Base-by-base conservation (phyloP, 2,888 invertebrate species). In the Scaptomyza polygonia region DNA sequence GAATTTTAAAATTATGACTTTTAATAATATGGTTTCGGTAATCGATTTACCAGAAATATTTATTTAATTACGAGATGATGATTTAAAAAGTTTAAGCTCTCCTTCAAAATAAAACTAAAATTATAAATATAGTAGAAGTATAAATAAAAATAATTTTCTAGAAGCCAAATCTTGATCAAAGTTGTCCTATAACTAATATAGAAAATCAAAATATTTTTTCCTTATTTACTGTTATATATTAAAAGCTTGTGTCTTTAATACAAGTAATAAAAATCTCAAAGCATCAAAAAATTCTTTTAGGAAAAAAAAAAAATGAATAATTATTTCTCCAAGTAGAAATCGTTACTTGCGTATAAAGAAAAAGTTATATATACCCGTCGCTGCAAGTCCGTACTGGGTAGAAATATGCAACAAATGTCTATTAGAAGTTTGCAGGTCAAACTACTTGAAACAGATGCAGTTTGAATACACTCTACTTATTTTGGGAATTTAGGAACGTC, bases 401-500 rank as follows among this genome's bases (percentile, higher is more conserved):
- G 27, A 14, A 8, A 34, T 14, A 25, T 53, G 11, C 18, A 44
- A 30, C 48, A 30, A 43, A 36, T 58, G 44, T 32, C 30, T 12
- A 47, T 40, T 16, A 11, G 14, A 66, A 25, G 16, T 52, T 56
- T 55, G 45, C 62, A 29, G 70, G 51, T 62, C 70, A 69, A 16
- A 18, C 40, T 40, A 18, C 32, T 25, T 48, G 36, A 5, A 8
- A 21, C 11, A 25, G 25, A 25, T 54, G 42, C 39, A 48, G 32
- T 39, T 56, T 36, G 34, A 36, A 36, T 34, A 51, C 36, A 29
- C 36, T 0, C 3, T 5, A 25, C 25, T 25, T 5, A 25, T 49
- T 36, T 16, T 53, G 44, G 21, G 70, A 54, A 74, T 36, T 16
- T 53, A 40, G 21, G 70, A 54, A 74, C 21, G 53, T 27, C 27